These are phyloP conservation scores for Salminus brasiliensis DNA, from an alignment of 2,113 vertebrate species.

Conservation along the genomic window DNA sequence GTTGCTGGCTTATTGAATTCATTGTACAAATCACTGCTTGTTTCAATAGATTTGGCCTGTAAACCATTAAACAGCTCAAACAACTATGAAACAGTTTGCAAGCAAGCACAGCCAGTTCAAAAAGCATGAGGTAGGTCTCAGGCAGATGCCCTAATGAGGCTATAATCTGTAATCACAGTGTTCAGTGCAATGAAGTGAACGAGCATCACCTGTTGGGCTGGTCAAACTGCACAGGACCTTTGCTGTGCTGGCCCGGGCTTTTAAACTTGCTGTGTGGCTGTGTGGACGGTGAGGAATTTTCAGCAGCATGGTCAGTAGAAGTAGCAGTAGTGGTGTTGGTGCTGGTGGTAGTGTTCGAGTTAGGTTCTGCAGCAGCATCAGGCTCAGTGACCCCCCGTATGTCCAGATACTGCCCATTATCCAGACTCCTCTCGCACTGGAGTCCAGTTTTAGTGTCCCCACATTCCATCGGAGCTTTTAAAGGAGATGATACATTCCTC, in stretches of 20 bases:
- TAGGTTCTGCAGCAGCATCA: conserved; percentile 65
- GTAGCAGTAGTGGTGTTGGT: conserved; percentile 72
- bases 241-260: conserved; percentile 66
- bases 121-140: not conserved
- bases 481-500: conserved; percentile 77
- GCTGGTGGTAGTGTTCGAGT: conserved; percentile 69
- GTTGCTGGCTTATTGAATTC: too few relatives aligned
- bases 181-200: not conserved
- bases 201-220: conserved; percentile 90
- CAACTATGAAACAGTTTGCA: too few relatives aligned
- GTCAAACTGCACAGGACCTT: conserved; percentile 84
- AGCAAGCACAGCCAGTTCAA: too few relatives aligned
- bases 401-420: conserved; percentile 85
- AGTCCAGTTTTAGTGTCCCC: conserved; percentile 70
- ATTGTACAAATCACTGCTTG: too few relatives aligned
- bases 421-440: conserved; percentile 73
- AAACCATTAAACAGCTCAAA: too few relatives aligned
- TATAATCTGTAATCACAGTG: not conserved
- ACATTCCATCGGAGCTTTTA: conserved; percentile 68
- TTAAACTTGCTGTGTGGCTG: conserved; percentile 75
- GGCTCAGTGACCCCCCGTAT: conserved; percentile 74
- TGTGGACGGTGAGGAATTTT: conserved; percentile 50
- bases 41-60: too few relatives aligned
- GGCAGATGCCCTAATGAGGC: not conserved
- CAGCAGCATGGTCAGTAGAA: not conserved